Conservation (phyloP, 2,888 invertebrate species). For the Thereva unica region DNA sequence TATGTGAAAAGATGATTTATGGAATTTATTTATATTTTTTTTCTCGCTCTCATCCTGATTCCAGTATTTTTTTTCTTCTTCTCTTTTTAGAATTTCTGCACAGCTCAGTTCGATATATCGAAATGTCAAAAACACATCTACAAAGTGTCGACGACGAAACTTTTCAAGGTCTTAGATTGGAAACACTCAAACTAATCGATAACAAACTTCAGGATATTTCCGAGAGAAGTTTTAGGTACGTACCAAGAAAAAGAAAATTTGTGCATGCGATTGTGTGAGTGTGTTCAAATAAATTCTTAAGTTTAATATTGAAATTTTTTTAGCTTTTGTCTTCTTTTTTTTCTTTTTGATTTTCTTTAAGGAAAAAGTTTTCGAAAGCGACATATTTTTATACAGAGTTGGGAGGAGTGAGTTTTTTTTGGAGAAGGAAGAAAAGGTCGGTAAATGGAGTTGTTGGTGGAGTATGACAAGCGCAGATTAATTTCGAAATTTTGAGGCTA, state of each 20-base stretch:
- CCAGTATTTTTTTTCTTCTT: slow-evolving; percentile 42
- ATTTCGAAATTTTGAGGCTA: too few relatives aligned
- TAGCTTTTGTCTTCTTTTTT: too few relatives aligned
- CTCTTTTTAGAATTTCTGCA: slow-evolving; percentile 74
- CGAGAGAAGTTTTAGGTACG: slow-evolving; percentile 79
- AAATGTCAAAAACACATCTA: slow-evolving; percentile 80
- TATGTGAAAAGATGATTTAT: neutral
- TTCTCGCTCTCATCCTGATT: neutral
- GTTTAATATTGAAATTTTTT: too few relatives aligned
- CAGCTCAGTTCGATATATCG: slow-evolving; percentile 78
- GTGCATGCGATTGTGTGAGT: too few relatives aligned
- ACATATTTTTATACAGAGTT: too few relatives aligned
- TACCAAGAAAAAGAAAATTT: slow-evolving; percentile 38
- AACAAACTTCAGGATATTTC: slow-evolving; percentile 81
- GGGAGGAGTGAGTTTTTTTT: too few relatives aligned
- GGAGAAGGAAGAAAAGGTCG: too few relatives aligned
- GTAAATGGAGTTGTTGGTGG: too few relatives aligned
- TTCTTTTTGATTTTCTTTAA: too few relatives aligned
- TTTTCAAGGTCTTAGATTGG: slow-evolving; percentile 73
- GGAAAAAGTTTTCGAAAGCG: too few relatives aligned
- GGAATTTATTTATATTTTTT: slow-evolving; percentile 14
- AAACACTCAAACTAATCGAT: slow-evolving; percentile 81
- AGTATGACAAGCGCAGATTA: too few relatives aligned
- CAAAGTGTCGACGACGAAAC: slow-evolving; percentile 81
- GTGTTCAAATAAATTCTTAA: too few relatives aligned